Base-by-base conservation (phyloP, 2,888 invertebrate species). In the Eupithecia centaureata region DNA sequence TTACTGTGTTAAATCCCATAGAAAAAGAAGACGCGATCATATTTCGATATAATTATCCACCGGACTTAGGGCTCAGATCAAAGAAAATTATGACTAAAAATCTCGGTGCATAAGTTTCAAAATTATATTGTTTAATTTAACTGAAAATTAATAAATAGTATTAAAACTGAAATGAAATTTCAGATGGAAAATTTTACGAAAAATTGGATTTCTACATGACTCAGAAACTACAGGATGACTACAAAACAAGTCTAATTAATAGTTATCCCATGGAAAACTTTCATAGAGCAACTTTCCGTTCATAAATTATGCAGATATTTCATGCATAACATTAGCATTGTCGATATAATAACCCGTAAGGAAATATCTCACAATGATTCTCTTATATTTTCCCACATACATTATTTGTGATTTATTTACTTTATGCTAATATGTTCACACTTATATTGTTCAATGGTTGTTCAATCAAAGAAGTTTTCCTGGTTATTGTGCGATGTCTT, bases 271-370 rank as follows among this genome's bases (percentile, higher is more conserved):
- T 28, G 30, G 54, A 3, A 28, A 56, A 57, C 52, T n/a, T 32
- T 57, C 57, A 57, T 12, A 57, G 57, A 57, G 18, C 57, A 30
- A 57, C 57, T 57, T 57, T 57, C 57, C 32, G 57, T 22, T 33
- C 57, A 57, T 57, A 57, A 57, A 57, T 57, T 57, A 57, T 57
- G 32, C 32, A 57, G 1, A 57, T 51, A 51, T n/a, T 51, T 56
- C 54, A 57, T 32, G 52, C 52, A 52, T 57, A 32, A 28, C 1
- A 22, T 30, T 28, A 30, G 75, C 67, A 77, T 75, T 72, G 73
- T 75, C 54, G n/a, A 56, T 56, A 30, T 28, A 56, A 56, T 56
- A 47, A 18, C 47, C 22, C 52, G 30, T 10, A n/a, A 56, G 54
- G 54, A 56, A 56, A 56, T 27, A 15, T 18, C 54, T 30, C n/a